Evolutionary conservation across 2,888 invertebrate genomes (phyloP), one percentile per base, ranked within the genome.

Genomic region (Drosophila suboccidentalis): DNA sequence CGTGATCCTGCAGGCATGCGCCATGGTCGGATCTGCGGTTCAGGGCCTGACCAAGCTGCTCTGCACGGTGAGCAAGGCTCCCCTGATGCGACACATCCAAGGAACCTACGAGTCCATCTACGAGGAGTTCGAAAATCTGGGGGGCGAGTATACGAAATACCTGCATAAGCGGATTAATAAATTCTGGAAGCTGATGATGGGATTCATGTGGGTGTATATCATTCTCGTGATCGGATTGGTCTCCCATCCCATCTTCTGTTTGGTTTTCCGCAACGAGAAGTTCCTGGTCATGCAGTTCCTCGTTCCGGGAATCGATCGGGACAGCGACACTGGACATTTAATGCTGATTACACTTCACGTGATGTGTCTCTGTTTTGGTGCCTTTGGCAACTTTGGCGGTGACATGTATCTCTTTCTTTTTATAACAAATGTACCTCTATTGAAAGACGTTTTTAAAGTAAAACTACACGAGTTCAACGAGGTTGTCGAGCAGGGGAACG

Each of bases 401-500:
- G 90, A 90, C 22, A 86, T 90, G 88, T 88, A 74, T 17, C 54
- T 90, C 5, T 90, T 90, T 34, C n/a, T 80, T 0, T 82, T 75
- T 4, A 71, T 88, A 10, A 44, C 66, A 6, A 82, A 90, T 49
- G 68, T 90, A 4, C 85, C 89, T 0, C 41, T 91, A 4, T 51
- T 83, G 1, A 90, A 80, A 58, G 85, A 90, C 32, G 73, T 90
- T 11, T 76, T 91, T 0, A 76, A 55, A 4, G 51, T 69, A 0
- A 90, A 91, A 53, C 62, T 82, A 0, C 19, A 68, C 15, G 80
- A 87, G 1, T 46, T 91, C 3, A 90, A 87, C n/a, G 63, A 67
- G n/a, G 10, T 81, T 1, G 32, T 67, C 0, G 2, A 59, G 0
- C 38, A 61, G 8, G 10, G 26, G 0, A 29, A 44, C 4, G 43